These are phyloP conservation scores for Stenodema calcarata DNA, from an alignment of 2,888 invertebrate genomes.

Conservation along the genomic window DNA sequence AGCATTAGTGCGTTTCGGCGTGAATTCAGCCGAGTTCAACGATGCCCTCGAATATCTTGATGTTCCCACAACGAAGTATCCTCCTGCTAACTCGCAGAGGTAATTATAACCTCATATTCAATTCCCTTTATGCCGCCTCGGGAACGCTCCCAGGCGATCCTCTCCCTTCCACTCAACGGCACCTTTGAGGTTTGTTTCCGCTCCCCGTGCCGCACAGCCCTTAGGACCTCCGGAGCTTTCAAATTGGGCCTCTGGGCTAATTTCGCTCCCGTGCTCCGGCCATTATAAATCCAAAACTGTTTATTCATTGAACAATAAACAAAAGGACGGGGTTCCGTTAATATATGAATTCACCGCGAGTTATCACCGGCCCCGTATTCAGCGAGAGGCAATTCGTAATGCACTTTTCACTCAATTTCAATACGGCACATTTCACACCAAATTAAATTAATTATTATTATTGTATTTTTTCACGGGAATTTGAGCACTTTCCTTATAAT, in stretches of 20 bases:
- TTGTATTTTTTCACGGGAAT: too few species aligned
- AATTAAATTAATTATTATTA: too few species aligned
- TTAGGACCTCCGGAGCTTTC: not conserved
- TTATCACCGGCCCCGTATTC: too few species aligned
- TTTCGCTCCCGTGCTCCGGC: not conserved
- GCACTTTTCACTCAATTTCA: too few species aligned
- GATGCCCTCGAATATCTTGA: too few species aligned
- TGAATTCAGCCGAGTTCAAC: too few species aligned
- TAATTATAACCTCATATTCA: slow-evolving; percentile 37
- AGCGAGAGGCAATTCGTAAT: too few species aligned
- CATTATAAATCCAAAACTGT: slow-evolving; percentile 7
- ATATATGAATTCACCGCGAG: not conserved
- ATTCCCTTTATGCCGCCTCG: slow-evolving; percentile 27
- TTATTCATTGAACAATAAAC: not conserved
- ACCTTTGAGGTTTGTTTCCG: slow-evolving; percentile 33
- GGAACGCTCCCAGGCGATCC: not conserved
- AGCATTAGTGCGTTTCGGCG: too few species aligned
- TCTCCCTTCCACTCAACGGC: not conserved
- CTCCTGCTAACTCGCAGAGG: not conserved
- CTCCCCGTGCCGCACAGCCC: not conserved
- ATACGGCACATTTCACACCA: too few species aligned
- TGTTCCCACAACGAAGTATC: too few species aligned
- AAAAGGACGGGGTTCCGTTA: not conserved
- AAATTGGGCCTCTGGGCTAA: not conserved
- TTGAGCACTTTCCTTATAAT: too few species aligned